Evolutionary conservation across 1,140 invertebrate species (phyloP).

Genomic region (Aphaenogaster ashmeadi): DNA sequence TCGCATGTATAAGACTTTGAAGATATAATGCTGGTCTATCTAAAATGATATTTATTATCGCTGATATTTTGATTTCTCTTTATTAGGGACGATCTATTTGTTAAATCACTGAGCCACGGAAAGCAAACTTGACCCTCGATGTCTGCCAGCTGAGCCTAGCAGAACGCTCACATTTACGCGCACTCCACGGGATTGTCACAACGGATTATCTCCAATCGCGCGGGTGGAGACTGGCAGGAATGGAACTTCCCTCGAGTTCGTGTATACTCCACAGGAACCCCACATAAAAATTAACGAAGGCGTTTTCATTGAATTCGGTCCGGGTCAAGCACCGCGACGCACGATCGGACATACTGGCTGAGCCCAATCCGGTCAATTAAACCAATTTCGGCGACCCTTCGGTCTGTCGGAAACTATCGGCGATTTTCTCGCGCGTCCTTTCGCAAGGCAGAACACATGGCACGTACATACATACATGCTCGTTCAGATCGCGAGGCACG

Average conservation of each 20-base stretch:
- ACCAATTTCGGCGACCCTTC: conserved; percentile 78
- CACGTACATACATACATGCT: too few relatives aligned
- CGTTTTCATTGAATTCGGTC: conserved; percentile 65
- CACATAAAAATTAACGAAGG: conserved; percentile 70
- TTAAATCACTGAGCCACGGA: neutral
- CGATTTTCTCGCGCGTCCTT: conserved; percentile 49
- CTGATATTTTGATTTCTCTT: neutral
- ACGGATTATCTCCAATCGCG: conserved; percentile 19
- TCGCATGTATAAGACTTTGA: neutral
- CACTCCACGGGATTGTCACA: neutral
- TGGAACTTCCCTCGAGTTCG: conserved; percentile 48
- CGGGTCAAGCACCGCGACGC: conserved; percentile 65
- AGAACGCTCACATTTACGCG: conserved; percentile 6
- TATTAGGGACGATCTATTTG: neutral
- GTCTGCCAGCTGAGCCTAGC: neutral
- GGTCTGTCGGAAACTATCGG: conserved; percentile 38
- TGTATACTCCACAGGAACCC: conserved; percentile 36
- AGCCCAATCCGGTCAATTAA: conserved; percentile 78
- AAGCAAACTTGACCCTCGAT: neutral
- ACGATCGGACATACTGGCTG: conserved; percentile 55
- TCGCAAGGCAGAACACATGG: conserved; percentile 2
- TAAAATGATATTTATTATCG: neutral
- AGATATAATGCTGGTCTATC: neutral
- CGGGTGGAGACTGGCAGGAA: neutral
- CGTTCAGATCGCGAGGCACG: neutral